Conservation (phyloP, 2,888 invertebrate species). For the Ectemnius lituratus region DNA sequence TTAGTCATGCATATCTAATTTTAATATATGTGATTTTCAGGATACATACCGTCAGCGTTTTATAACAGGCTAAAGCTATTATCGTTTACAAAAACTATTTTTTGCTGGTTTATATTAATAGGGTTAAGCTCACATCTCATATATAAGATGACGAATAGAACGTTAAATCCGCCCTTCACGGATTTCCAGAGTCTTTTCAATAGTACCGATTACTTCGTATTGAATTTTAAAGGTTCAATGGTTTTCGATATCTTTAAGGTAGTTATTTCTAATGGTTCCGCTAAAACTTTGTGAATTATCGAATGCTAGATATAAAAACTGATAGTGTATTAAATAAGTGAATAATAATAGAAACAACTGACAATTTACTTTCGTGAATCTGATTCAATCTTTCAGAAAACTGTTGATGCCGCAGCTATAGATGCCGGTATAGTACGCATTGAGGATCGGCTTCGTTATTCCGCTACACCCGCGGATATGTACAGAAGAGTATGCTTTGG, state of each 20-base stretch:
- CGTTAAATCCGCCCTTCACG: slow-evolving; percentile 43
- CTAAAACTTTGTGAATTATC: neutral
- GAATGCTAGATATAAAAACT: no score
- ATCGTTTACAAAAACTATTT: slow-evolving; percentile 47
- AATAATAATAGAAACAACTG: no score
- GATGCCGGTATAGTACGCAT: neutral
- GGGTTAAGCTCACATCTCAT: slow-evolving; percentile 54
- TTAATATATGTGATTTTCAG: slow-evolving; percentile 18
- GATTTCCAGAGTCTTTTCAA: slow-evolving; percentile 43
- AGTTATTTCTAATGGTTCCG: neutral
- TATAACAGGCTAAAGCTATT: slow-evolving; percentile 48
- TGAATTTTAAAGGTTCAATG: slow-evolving; percentile 37
- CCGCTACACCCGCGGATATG: slow-evolving; percentile 9
- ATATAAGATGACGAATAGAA: slow-evolving; percentile 49
- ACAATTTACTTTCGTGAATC: no score
- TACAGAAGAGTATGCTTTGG: slow-evolving; percentile 29
- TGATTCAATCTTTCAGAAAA: neutral
- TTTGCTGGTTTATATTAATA: slow-evolving; percentile 55
- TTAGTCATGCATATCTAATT: neutral
- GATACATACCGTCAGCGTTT: slow-evolving; percentile 42
- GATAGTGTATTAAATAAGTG: no score
- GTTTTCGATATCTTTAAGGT: slow-evolving; percentile 36
- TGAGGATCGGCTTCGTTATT: neutral
- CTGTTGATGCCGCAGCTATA: neutral
- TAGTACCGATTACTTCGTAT: slow-evolving; percentile 41